Evolutionary conservation across 2,797 vertebrate genomes (phyloP).

Genomic region (Coregonus ussuriensis): DNA sequence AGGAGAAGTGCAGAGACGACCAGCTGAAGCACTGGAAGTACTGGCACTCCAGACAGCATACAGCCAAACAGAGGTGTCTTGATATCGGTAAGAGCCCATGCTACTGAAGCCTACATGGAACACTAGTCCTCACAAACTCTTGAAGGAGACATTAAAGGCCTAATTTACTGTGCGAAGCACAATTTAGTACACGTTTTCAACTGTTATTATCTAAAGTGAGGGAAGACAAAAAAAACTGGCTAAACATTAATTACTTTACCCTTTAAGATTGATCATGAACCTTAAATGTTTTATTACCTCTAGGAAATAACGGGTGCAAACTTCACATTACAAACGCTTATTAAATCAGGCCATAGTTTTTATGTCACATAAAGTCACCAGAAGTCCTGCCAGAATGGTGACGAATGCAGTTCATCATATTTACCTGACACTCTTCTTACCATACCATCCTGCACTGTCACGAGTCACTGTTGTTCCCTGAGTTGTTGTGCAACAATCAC

Average conservation of each 20-base stretch:
- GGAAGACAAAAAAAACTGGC: not conserved
- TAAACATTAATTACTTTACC: too few relatives aligned
- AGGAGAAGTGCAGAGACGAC: slow-evolving; percentile 97
- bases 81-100: slow-evolving; percentile 87
- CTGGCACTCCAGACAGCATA: slow-evolving; percentile 98
- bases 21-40: slow-evolving; percentile 99
- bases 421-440: not conserved
- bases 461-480: slow-evolving; percentile 1
- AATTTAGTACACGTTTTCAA: not conserved
- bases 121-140: not conserved
- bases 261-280: too few relatives aligned
- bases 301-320: too few relatives aligned
- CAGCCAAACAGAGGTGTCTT: slow-evolving; percentile 96
- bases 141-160: too few relatives aligned
- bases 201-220: too few relatives aligned
- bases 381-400: too few relatives aligned
- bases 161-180: too few relatives aligned
- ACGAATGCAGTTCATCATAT: too few relatives aligned
- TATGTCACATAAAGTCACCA: too few relatives aligned
- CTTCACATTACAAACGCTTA: too few relatives aligned
- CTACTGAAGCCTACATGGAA: not conserved
- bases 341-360: too few relatives aligned
- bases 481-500: not conserved
- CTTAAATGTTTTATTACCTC: too few relatives aligned
- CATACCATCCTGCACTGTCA: not conserved